Conservation (phyloP, 2,113 vertebrate species). For the Gymnobelideus leadbeateri region DNA sequence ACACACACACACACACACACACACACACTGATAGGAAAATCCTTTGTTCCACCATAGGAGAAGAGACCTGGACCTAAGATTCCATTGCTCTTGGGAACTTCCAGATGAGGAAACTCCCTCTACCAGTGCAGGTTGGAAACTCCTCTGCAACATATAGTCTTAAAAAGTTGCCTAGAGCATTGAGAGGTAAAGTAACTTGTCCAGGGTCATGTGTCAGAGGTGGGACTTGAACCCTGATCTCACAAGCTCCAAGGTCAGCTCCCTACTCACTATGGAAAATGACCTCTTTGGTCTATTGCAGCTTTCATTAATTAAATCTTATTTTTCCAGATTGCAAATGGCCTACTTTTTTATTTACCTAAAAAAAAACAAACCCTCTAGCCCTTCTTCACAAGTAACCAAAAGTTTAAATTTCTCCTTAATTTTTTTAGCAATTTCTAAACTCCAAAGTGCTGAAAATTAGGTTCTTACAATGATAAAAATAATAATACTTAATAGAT, state of each 20-base stretch:
- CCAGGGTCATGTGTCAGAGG: neutral
- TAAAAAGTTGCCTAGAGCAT: neutral
- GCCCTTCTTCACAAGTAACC: neutral
- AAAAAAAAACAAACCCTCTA: neutral
- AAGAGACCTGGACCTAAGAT: neutral
- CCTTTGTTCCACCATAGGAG: neutral
- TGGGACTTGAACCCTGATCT: neutral
- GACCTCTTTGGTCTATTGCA: neutral
- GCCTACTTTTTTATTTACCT: neutral
- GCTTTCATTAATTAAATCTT: neutral
- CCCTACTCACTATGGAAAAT: neutral
- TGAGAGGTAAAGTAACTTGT: neutral
- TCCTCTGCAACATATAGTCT: neutral
- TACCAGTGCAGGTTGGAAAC: neutral
- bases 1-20: neutral
- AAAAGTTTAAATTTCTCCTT: slow-evolving; percentile 49
- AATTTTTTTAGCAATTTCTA: slow-evolving; percentile 46
- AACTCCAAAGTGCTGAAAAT: slow-evolving; percentile 55
- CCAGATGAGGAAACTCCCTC: neutral
- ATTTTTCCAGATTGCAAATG: slow-evolving; percentile 19
- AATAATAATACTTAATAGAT: slow-evolving; percentile 42
- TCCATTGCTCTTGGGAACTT: neutral
- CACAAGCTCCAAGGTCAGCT: neutral
- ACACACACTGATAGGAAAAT: neutral
- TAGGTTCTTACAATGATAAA: slow-evolving; percentile 50